Evolutionary conservation across 2,888 invertebrate species (phyloP).

Genomic region (Megastigmus dorsalis): DNA sequence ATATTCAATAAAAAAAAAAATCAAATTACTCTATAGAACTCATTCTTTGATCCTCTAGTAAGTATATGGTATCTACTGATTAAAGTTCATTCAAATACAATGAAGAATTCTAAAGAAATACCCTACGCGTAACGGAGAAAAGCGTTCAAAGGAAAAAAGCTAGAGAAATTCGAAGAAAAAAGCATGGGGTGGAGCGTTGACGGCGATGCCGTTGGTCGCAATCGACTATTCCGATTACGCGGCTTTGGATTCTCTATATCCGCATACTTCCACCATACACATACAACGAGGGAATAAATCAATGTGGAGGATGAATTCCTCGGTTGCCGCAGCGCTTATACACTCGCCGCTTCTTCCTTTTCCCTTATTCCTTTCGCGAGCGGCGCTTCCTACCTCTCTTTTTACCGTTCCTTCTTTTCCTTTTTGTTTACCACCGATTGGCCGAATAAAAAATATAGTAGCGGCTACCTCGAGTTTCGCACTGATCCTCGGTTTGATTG

Average conservation of each 20-base stretch:
- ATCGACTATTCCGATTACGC: slow-evolving; percentile 72
- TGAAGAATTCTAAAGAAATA: not conserved
- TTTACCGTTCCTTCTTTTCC: not conserved
- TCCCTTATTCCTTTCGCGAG: not conserved
- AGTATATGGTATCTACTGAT: too few species aligned
- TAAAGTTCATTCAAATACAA: too few species aligned
- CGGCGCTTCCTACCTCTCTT: not conserved
- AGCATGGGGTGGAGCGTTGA: slow-evolving; percentile 58
- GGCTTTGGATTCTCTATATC: slow-evolving; percentile 63
- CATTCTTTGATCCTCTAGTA: too few species aligned
- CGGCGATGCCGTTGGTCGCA: slow-evolving; percentile 59
- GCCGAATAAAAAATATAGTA: slow-evolving; percentile 32
- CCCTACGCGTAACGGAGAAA: slow-evolving; percentile 50
- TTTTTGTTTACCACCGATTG: slow-evolving; percentile 34
- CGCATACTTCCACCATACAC: not conserved
- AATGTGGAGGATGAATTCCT: slow-evolving; percentile 64
- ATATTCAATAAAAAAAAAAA: too few species aligned
- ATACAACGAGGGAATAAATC: slow-evolving; percentile 60
- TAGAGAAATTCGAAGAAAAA: slow-evolving; percentile 41
- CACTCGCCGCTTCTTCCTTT: slow-evolving; percentile 23
- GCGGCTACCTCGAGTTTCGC: not conserved
- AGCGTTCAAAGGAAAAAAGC: slow-evolving; percentile 48
- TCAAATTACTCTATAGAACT: too few species aligned
- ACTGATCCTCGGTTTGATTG: slow-evolving; percentile 39
- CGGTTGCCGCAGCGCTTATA: slow-evolving; percentile 12